Evolutionary conservation across 1,140 invertebrate species (phyloP).

Genomic region (Habropoda laboriosa): DNA sequence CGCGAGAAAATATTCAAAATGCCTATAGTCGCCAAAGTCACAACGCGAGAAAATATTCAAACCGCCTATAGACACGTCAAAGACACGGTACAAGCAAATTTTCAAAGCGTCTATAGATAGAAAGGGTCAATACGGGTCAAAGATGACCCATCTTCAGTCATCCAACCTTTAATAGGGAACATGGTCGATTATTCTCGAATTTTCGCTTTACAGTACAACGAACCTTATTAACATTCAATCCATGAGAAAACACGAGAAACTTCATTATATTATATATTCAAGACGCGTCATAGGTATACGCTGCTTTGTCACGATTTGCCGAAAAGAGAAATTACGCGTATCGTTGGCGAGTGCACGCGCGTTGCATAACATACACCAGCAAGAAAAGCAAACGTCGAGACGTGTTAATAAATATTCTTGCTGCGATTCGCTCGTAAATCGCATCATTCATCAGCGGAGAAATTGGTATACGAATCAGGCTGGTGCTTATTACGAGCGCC

Average conservation of each 20-base stretch:
- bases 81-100: no score
- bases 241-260: background rate
- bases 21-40: no score
- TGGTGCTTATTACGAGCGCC: background rate
- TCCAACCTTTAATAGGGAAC: no score
- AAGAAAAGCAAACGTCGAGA: background rate
- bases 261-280: background rate
- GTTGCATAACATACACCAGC: background rate
- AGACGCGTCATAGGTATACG: background rate
- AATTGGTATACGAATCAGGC: slow-evolving; percentile 10
- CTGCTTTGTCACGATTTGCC: background rate
- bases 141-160: no score
- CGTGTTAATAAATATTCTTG: background rate
- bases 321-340: slow-evolving; percentile 1
- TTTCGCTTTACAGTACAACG: background rate
- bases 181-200: background rate
- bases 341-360: background rate
- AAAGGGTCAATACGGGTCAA: no score
- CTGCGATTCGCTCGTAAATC: background rate
- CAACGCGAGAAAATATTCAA: no score
- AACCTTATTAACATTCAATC: background rate
- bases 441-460: slow-evolving; percentile 7
- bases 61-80: no score
- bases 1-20: no score
- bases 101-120: no score